Base-by-base conservation (phyloP, 2,113 vertebrate genomes). In the Grantiella picta region DNA sequence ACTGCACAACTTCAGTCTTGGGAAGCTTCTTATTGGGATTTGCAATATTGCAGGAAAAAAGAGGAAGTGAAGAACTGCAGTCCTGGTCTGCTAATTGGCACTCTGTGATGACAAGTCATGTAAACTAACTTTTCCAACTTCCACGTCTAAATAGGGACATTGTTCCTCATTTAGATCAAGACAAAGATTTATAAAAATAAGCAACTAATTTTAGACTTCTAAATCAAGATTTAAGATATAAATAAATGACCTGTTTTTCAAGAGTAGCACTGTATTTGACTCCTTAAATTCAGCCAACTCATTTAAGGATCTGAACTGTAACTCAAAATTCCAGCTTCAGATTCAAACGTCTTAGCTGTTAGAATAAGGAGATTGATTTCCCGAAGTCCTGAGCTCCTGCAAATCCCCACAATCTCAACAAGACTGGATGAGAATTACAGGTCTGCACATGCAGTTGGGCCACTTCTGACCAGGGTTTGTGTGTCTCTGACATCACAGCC, bases 241-340 rank as follows among this genome's bases (percentile, higher is more conserved):
- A 94, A 95, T 89, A 91, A 82, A 68, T 78, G 42, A 49, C 78
- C 88, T 81, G 40, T 5, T 91, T 96, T 91, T 87, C 73, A 57
- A 52, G 54, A 76, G 21, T 17, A 61, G 8, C 27, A 33, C 17
- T 94, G 23, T 38, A 44, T 89, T 78, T 54, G 16, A 56, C 52
- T 80, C 47, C 45, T 68, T 64, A 71, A 72, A 93, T 82, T 90
- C 65, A 82, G 19, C 24, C 47, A 84, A 56, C 7, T 78, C 90
- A 77, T 86, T 78, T 80, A 81, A 72, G 42, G 42, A 42, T 60
- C 49, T 22, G 49, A 17, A 52, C 24, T 38, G 36, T 42, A 65
- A 40, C 25, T 90, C 49, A 78, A 22, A 36, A 85, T 49, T 81
- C n/a, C 29, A 61, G 25, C 19, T 82, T 88, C 27, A n/a, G 40